phyloP scores from a whole-genome alignment of 2,113 vertebrate species.

The Chloropsis hardwickii region DNA sequence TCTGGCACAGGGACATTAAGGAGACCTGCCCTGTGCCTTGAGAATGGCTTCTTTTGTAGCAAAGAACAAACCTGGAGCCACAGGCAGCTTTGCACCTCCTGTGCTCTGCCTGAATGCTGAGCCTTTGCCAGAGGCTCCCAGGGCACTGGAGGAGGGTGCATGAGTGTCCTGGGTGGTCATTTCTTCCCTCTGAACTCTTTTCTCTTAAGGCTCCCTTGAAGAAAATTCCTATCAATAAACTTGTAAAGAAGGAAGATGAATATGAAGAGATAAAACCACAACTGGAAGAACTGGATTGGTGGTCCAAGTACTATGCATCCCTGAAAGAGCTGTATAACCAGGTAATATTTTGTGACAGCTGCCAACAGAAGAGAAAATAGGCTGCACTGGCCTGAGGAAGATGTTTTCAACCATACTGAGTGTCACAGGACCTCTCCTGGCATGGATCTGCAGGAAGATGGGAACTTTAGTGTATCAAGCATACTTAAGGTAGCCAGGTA shows the following conservation, averaged over 20 bases:
- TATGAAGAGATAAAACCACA: slow-evolving; percentile 87
- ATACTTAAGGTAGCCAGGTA: background rate
- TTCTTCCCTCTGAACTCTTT: background rate
- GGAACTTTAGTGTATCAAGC: background rate
- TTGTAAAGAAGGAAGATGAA: slow-evolving; percentile 64
- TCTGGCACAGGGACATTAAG: background rate
- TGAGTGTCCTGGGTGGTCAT: background rate
- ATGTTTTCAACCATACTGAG: background rate
- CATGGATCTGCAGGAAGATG: background rate
- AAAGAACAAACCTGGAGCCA: background rate
- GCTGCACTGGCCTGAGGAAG: background rate
- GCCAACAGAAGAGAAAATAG: background rate
- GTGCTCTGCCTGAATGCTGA: background rate
- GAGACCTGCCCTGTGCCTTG: background rate
- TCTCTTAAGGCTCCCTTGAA: slow-evolving; percentile 75
- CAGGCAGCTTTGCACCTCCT: background rate
- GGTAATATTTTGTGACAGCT: slow-evolving; percentile 58
- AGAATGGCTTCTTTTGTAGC: background rate
- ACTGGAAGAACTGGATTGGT: slow-evolving; percentile 91
- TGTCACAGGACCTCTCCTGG: background rate
- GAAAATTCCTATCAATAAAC: slow-evolving; percentile 64
- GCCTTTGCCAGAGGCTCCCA: background rate
- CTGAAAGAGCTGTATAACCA: slow-evolving; percentile 82
- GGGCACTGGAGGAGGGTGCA: background rate
- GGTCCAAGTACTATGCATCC: slow-evolving; percentile 93